Base-by-base conservation (phyloP, 92 coral and sea anemone species). In the Blastomussa wellsi region DNA sequence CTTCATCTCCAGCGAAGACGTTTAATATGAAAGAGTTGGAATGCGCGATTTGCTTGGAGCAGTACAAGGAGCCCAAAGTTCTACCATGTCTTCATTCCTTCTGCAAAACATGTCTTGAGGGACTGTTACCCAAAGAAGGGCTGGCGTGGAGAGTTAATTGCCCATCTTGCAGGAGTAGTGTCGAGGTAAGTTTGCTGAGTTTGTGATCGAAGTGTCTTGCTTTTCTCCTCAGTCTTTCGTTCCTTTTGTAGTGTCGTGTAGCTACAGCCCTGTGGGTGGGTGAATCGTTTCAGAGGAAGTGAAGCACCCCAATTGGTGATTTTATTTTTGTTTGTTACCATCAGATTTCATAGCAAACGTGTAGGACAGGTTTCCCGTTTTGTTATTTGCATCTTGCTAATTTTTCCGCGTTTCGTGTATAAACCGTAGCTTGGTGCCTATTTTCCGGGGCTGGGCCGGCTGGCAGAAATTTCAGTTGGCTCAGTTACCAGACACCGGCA, bases 11-110 rank as follows among this genome's bases (percentile, higher is more conserved):
- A 20, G 77, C 85, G 17, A 66, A 81, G 16, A 70, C 29, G 36
- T 87, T 84, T 37, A n/a, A n/a, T n/a, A 79, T 48, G 20, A 81
- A 83, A 37, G 84, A 88, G 42, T 67, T 88, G 62, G 80, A 78
- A 67, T 88, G 91, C 75, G 73, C 88, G 2, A 77, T 89, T 26
- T 89, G 89, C 60, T 39, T 84, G 69, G 84, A 84, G 55, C 85
- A 78, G 77, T 89, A 78, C 81, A 76, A 72, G 37, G 92, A 89
- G 17, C 89, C 88, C 1, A 85, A 73, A 85, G 82, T 83, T 5
- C 88, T 88, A 3, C 88, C 91, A 17, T 70, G 90, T 66, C 87
- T 88, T 49, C 90, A 88, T 41, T 82, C 87, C 65, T 88, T 74
- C 73, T 88, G 90, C 69, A 82, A 68, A 82, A 12, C 24, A 14